Conservation (phyloP, 2,797 vertebrate genomes). For the Allenopithecus nigroviridis region DNA sequence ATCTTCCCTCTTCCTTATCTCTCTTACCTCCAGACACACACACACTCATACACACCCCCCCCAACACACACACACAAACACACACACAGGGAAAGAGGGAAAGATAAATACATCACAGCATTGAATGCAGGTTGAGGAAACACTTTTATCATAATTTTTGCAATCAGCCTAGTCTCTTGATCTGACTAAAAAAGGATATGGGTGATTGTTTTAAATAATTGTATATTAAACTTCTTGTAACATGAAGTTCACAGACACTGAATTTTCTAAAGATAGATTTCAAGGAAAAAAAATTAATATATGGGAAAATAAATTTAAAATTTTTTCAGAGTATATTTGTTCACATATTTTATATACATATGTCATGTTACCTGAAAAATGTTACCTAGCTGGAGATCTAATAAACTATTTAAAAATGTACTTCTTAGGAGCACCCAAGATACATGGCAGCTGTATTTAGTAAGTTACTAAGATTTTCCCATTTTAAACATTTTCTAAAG, state of each 20-base stretch:
- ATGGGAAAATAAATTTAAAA: neutral
- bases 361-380: neutral
- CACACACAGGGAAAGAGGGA: too few relatives aligned
- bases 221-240: neutral
- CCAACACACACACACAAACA: neutral
- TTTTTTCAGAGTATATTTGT: neutral
- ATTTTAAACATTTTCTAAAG: neutral
- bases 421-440: neutral
- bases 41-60: neutral
- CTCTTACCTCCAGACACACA: neutral
- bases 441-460: neutral
- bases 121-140: neutral
- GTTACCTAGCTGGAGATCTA: neutral
- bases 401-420: neutral
- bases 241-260: neutral
- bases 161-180: neutral
- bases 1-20: neutral
- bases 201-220: neutral
- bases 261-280: neutral
- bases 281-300: neutral
- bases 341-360: neutral
- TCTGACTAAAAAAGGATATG: neutral
- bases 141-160: neutral
- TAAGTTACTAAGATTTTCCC: neutral
- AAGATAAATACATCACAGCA: too few relatives aligned